Base-by-base conservation (phyloP, 2,113 vertebrate genomes). In the Lonchura striata region DNA sequence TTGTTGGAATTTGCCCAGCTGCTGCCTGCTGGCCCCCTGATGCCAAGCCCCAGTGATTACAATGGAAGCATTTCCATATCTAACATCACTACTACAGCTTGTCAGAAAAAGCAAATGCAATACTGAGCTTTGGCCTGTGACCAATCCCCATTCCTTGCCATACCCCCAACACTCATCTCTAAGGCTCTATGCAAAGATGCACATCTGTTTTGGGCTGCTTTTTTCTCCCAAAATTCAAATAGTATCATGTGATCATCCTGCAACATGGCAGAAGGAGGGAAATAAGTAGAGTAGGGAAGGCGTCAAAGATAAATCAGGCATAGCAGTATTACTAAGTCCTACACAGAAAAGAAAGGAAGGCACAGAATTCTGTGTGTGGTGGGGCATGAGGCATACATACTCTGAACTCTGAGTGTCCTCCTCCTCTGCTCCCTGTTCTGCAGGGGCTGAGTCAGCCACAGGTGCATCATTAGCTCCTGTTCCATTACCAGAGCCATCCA, bases 401-500 rank as follows among this genome's bases (percentile, higher is more conserved):
- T 94, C 97, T 39, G 96, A 93, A 82, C 94, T 86, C 8, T 93
- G 9, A 19, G 96, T 37, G 21, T 94, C 96, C 71, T 97, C 96
- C 6, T 96, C 95, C 61, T 88, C 57, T 17, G 96, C 5, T 72
- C 61, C 71, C 50, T 94, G 10, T 24, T 82, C 97, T 47, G 53
- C 92, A 80, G 97, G 72, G 13, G 95, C 82, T 39, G 95, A 95
- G 9, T 94, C 91, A 71, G 97, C 96, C 57, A 97, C 78, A 31
- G 94, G 86, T 61, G 95, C 83, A 72, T 97, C 72, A 39, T 75
- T 94, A 95, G 98, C 92, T 90, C 95, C 94, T 57, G 96, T 9
- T 49, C 98, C 98, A 54, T 98, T 98, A 15, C 98, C 97, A 15
- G 99, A 99, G 95, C 98, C 99, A 90, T 98, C 98, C 0, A 95